Percentiles rank a stretch among this genome's conserved stretches.
phyloP scores from a whole-genome alignment of 2,113 vertebrate species.

The Pheucticus melanocephalus region DNA sequence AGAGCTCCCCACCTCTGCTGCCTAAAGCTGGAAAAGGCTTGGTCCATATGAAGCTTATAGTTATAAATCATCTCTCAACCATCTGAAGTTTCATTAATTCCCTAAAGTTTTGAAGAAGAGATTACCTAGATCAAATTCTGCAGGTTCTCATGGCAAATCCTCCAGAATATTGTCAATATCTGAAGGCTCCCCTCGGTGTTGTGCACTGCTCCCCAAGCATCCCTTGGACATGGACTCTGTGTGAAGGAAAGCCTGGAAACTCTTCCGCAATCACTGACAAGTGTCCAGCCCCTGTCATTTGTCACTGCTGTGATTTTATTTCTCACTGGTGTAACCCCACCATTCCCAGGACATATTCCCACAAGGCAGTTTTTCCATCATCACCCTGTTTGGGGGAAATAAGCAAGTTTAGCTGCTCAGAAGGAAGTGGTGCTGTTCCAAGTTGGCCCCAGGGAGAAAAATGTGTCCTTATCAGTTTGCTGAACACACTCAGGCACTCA shows the following conservation, averaged over 20 bases:
- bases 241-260: not conserved
- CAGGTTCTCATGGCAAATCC: rapidly evolving
- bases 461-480: not conserved
- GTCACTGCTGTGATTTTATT: not conserved
- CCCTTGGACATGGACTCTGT: not conserved
- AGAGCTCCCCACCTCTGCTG: not conserved
- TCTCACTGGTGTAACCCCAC: not conserved
- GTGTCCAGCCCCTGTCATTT: not conserved
- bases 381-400: not conserved
- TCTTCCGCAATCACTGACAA: not conserved
- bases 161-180: no score
- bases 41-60: not conserved
- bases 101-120: not conserved
- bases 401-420: not conserved
- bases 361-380: not conserved
- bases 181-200: not conserved
- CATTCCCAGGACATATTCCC: not conserved
- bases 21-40: not conserved
- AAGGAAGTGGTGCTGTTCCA: not conserved
- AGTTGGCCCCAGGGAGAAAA: not conserved
- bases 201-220: not conserved
- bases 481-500: not conserved
- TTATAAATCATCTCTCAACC: not conserved
- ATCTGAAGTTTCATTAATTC: not conserved
- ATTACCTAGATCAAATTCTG: not conserved